These are phyloP conservation scores for Perccottus glenii DNA, from an alignment of 2,113 vertebrate genomes.

Conservation along the genomic window DNA sequence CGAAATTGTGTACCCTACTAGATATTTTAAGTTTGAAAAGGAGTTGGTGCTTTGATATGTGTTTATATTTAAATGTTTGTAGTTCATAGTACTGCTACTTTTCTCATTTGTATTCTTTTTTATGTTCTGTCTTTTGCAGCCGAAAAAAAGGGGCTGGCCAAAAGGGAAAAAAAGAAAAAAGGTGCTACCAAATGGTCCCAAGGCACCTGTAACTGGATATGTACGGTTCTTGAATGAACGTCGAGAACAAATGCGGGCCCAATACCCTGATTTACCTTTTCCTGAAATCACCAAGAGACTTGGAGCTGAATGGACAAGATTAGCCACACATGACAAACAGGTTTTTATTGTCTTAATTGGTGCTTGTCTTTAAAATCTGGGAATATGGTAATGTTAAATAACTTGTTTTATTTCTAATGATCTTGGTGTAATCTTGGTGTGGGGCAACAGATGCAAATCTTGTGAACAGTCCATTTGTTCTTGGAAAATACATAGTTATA, in stretches of 20 bases:
- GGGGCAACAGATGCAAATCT: too few species aligned
- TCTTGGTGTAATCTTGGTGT: too few species aligned
- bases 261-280: conserved; percentile 92
- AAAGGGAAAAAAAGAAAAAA: conserved; percentile 99
- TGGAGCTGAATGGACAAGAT: conserved; percentile 94
- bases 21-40: too few species aligned
- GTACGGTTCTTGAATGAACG: conserved; percentile 95
- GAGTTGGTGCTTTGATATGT: too few species aligned
- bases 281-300: conserved; percentile 98
- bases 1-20: too few species aligned
- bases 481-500: too few species aligned
- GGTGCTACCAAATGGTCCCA: conserved; percentile 95
- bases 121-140: conserved; percentile 70
- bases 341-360: conserved; percentile 47
- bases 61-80: too few species aligned
- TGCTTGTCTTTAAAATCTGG: too few species aligned
- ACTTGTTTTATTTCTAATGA: too few species aligned
- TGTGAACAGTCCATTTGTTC: too few species aligned
- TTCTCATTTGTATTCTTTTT: not conserved
- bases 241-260: conserved; percentile 90
- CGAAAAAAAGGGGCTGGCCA: conserved; percentile 96
- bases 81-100: too few species aligned
- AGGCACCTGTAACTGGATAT: conserved; percentile 93
- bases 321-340: conserved; percentile 91
- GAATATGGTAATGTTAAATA: too few species aligned